phyloP scores from a whole-genome alignment of 2,888 invertebrate genomes.

The Luffia ferchaultella region DNA sequence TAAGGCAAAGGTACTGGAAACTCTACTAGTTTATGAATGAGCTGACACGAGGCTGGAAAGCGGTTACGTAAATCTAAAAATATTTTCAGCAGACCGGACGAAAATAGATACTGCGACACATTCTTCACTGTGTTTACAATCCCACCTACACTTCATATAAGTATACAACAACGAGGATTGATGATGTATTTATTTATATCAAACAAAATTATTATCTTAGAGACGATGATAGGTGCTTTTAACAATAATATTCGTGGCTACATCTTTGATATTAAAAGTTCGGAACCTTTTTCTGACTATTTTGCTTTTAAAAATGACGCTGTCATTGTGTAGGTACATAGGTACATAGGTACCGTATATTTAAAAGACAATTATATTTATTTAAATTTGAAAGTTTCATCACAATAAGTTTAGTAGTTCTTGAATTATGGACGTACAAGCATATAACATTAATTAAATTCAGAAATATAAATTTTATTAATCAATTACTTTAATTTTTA shows the following conservation, averaged over 20 bases:
- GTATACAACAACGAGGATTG: not conserved
- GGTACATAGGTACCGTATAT: no score
- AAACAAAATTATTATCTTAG: not conserved
- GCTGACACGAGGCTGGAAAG: not conserved
- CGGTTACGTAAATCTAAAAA: not conserved
- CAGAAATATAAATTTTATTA: no score
- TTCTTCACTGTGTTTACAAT: not conserved
- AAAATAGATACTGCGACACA: not conserved
- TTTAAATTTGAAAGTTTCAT: no score
- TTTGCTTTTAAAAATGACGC: not conserved
- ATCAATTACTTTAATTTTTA: no score
- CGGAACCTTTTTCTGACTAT: not conserved
- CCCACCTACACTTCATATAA: not conserved
- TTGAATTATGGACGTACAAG: no score
- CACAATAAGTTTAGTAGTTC: no score
- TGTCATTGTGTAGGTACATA: no score
- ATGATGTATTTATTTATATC: not conserved
- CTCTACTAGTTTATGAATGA: no score
- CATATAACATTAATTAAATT: no score
- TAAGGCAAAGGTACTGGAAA: no score
- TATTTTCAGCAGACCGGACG: not conserved
- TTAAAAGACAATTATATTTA: no score
- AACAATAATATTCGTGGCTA: not conserved
- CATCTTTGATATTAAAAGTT: not conserved
- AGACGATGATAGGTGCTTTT: no score